phyloP scores from a whole-genome alignment of 2,888 invertebrate genomes.

The Aromia moschata region DNA sequence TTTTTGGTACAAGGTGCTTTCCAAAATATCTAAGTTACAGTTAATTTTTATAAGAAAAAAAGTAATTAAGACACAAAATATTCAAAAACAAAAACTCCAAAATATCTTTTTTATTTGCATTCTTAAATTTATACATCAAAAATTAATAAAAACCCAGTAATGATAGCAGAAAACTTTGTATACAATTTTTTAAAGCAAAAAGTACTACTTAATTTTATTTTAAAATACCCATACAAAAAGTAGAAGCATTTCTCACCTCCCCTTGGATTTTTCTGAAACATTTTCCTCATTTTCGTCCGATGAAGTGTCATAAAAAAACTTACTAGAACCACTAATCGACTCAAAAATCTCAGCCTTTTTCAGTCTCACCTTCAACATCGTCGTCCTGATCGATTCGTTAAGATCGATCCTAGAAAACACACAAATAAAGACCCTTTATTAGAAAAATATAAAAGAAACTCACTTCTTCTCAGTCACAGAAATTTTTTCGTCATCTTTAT shows the following conservation, averaged over 20 bases:
- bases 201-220: neutral
- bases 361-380: conserved; percentile 30
- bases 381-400: conserved; percentile 40
- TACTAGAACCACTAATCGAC: neutral
- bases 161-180: neutral
- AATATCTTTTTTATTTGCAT: too few relatives aligned
- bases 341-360: neutral
- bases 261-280: too few relatives aligned
- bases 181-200: neutral
- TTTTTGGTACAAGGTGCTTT: too few relatives aligned
- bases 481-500: neutral
- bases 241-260: too few relatives aligned
- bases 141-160: neutral
- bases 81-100: too few relatives aligned
- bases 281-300: neutral
- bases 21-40: too few relatives aligned
- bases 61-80: too few relatives aligned
- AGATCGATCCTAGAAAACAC: conserved; percentile 30
- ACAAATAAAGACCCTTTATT: neutral
- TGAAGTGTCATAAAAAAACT: neutral
- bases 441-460: conserved; percentile 14
- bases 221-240: too few relatives aligned
- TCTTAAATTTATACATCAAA: neutral
- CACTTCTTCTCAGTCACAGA: conserved; percentile 7
- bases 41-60: too few relatives aligned